Evolutionary conservation across 2,797 vertebrate genomes (phyloP).

Genomic region (Sebastes elongatus): DNA sequence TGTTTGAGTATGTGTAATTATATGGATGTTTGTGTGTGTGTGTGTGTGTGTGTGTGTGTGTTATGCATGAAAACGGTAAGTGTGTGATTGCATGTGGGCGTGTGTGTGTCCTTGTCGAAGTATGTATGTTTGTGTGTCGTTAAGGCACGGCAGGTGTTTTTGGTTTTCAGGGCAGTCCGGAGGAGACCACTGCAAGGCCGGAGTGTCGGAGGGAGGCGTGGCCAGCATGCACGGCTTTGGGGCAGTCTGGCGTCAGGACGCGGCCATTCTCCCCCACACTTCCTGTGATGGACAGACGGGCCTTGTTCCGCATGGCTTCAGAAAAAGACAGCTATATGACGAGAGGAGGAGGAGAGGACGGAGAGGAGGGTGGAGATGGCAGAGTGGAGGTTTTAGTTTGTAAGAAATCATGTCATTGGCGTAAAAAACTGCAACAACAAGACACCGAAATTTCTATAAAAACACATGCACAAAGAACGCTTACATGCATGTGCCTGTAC

Average conservation of each 20-base stretch:
- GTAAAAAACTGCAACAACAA: constrained; percentile 14
- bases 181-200: constrained; percentile 97
- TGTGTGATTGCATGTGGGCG: constrained; percentile 22
- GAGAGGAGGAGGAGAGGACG: constrained; percentile 59
- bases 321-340: constrained; percentile 92
- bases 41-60: constrained; percentile 8
- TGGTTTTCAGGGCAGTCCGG: constrained; percentile 99
- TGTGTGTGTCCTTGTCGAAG: constrained; percentile 47
- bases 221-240: constrained; percentile 94
- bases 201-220: constrained; percentile 92
- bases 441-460: neutral
- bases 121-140: constrained; percentile 66
- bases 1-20: constrained; percentile 42
- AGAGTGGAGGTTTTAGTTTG: constrained; percentile 39
- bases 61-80: constrained; percentile 13
- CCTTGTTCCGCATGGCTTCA: constrained; percentile 99
- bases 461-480: constrained; percentile 40
- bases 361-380: constrained; percentile 40
- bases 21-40: constrained; percentile 9
- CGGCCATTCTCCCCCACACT: constrained; percentile 96
- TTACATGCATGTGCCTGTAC: constrained; percentile 57
- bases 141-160: constrained; percentile 99
- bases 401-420: neutral
- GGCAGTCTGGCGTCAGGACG: constrained; percentile 95
- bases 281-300: constrained; percentile 98